Base-by-base conservation (phyloP, 2,113 vertebrate species). In the Perca schrenkii region DNA sequence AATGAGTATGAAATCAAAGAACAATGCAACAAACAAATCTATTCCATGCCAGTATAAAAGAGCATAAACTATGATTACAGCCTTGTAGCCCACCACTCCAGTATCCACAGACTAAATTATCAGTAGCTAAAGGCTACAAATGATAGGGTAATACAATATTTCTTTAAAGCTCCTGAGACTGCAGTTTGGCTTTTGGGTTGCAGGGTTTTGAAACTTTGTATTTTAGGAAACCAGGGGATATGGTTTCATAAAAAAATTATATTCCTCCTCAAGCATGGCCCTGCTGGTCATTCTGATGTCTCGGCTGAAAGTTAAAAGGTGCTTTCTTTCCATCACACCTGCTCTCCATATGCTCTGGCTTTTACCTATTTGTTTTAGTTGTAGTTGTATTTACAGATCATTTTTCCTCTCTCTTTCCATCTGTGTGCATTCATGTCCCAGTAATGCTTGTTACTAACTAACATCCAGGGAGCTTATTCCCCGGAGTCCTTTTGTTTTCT, bases 191-290 rank as follows among this genome's bases (percentile, higher is more conserved):
- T 67, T 12, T 11, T 12, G 53, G 76, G 36, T 66, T 64, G 47
- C 14, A 0, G 13, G 66, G 25, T 53, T 57, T 53, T 62, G 43
- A 2, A 79, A 60, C 17, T 67, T 65, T 67, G 36, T 15, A 46
- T 53, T 58, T 65, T 22, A 7, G 61, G 56, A 62, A 74, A n/a
- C 21, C 28, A 57, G 31, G 69, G 60, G 53, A 82, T 56, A 65
- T 36, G 54, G 58, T 52, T 28, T 68, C 74, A 69, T 75, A 22
- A 77, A 82, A 85, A 57, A 61, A 40, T 74, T 8, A 52, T 78
- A 40, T 15, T 58, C 0, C 14, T 69, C 63, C 0, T 77, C 57
- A 28, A 63, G 25, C 61, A 54, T 22, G 58, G 46, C 60, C 28
- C 40, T 63, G 49, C 56, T 68, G 64, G 58, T 78, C 71, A 50